phyloP scores from a whole-genome alignment of 2,113 vertebrate species.

The Hemiscyllium ocellatum region DNA sequence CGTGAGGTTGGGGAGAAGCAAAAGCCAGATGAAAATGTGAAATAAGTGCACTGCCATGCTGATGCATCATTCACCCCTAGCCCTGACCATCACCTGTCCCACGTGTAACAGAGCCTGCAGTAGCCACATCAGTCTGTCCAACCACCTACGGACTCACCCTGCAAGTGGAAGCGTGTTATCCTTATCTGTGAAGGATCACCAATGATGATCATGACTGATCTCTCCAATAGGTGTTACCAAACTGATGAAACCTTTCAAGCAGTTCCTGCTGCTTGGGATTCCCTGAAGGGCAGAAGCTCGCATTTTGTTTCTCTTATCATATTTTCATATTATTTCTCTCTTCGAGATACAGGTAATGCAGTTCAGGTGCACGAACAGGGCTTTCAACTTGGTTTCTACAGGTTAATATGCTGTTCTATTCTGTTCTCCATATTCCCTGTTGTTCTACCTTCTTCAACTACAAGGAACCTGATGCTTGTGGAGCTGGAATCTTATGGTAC shows the following conservation, averaged over 20 bases:
- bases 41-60: too few species aligned
- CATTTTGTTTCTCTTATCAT: neutral
- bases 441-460: neutral
- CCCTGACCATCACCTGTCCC: too few species aligned
- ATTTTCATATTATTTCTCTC: neutral
- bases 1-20: too few species aligned
- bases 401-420: neutral
- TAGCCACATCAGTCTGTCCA: too few species aligned
- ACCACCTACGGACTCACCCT: too few species aligned
- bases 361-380: neutral
- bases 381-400: neutral
- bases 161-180: too few species aligned
- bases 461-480: neutral
- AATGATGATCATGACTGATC: neutral
- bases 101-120: too few species aligned
- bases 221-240: neutral
- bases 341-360: neutral
- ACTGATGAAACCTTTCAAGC: neutral
- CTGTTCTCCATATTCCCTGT: neutral
- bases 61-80: too few species aligned
- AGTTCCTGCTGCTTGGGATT: neutral
- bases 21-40: too few species aligned
- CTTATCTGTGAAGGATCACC: too few species aligned
- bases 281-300: neutral
- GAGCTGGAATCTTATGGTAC: neutral